These are phyloP conservation scores for Toxotes chatareus DNA, from an alignment of 2,113 vertebrate genomes.

Conservation along the genomic window DNA sequence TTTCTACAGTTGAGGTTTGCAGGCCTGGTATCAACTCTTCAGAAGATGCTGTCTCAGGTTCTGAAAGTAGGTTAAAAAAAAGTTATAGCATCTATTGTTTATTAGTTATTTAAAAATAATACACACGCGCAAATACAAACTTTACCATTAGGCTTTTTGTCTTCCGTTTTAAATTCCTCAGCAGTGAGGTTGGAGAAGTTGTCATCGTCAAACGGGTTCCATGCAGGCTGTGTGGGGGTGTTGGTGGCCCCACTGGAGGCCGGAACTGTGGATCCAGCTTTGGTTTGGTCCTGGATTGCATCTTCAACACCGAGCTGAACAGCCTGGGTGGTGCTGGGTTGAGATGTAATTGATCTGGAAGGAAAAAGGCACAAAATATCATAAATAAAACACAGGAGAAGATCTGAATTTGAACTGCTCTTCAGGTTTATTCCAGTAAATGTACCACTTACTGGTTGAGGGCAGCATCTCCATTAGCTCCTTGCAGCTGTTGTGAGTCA, in stretches of 20 bases:
- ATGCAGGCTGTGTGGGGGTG: conserved; percentile 76
- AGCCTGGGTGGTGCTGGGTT: conserved; percentile 78
- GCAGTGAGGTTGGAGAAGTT: conserved; percentile 93
- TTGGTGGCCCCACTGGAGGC: conserved; percentile 68
- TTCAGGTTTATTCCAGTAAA: background rate
- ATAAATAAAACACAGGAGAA: background rate
- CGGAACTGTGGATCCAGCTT: conserved; percentile 21
- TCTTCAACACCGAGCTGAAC: conserved; percentile 67
- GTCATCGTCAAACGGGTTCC: conserved; percentile 98
- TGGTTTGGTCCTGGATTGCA: conserved; percentile 61
- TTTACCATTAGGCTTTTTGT: conserved; percentile 89
- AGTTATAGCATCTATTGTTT: background rate
- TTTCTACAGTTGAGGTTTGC: conserved; percentile 75
- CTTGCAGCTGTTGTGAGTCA: conserved; percentile 91
- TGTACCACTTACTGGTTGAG: conserved; percentile 90
- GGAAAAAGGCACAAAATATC: background rate
- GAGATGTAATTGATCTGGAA: conserved; percentile 89
- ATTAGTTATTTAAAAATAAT: background rate
- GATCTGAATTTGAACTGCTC: background rate
- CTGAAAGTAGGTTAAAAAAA: conserved; percentile 83
- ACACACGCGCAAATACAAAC: background rate
- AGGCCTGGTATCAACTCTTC: conserved; percentile 93
- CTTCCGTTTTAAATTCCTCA: conserved; percentile 91
- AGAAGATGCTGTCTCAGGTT: conserved; percentile 82
- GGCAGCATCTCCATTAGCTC: conserved; percentile 87